Evolutionary conservation across 2,888 invertebrate species (phyloP).

Genomic region (Matsumyia berberina): DNA sequence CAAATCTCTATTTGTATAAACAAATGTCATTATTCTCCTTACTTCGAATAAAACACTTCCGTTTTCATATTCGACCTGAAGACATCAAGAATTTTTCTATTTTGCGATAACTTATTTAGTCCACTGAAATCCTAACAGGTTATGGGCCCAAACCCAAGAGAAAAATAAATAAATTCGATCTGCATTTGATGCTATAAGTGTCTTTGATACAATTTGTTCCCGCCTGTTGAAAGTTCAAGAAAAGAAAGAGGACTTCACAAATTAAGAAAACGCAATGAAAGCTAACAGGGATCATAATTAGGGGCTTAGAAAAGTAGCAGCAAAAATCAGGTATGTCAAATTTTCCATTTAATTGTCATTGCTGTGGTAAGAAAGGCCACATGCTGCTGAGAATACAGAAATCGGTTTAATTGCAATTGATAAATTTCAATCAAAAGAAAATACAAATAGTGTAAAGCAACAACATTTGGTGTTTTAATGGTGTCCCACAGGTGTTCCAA

Average conservation of each 20-base stretch:
- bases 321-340: neutral
- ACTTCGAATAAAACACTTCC: too few species aligned
- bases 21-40: too few species aligned
- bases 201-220: neutral
- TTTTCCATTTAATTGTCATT: slow-evolving; percentile 6
- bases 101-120: too few species aligned
- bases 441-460: slow-evolving; percentile 15
- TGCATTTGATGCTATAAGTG: slow-evolving; percentile 22
- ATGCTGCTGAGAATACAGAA: neutral
- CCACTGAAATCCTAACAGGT: too few species aligned
- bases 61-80: too few species aligned
- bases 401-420: slow-evolving; percentile 16
- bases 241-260: neutral
- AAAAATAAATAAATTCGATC: slow-evolving; percentile 31
- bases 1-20: too few species aligned
- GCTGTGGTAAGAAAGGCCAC: neutral
- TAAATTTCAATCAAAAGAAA: neutral
- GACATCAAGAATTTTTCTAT: too few species aligned
- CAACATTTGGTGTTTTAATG: neutral
- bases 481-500: slow-evolving; percentile 21
- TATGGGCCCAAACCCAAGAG: too few species aligned
- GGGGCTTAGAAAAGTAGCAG: neutral
- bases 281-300: neutral
- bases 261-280: neutral
- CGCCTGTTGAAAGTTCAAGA: slow-evolving; percentile 2